These are phyloP conservation scores for Neomonachus schauinslandi DNA, from an alignment of 2,113 vertebrate species.

Conservation along the genomic window DNA sequence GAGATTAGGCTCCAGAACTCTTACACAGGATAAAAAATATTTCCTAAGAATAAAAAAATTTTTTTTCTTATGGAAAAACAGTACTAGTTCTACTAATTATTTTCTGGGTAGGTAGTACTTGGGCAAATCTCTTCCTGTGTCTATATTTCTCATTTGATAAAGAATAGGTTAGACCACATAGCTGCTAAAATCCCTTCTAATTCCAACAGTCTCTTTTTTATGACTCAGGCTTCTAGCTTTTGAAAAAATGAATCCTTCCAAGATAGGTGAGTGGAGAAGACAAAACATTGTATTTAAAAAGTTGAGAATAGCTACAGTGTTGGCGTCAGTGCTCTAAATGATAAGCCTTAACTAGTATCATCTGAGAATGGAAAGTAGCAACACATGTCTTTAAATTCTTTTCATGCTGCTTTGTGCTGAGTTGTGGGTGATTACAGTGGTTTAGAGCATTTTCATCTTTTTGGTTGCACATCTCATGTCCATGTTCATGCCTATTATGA, in stretches of 20 bases:
- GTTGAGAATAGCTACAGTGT: background rate
- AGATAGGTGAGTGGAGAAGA: background rate
- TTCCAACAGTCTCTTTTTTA: background rate
- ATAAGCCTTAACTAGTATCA: background rate
- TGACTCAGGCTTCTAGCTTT: background rate
- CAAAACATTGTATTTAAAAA: background rate
- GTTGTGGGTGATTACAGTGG: background rate
- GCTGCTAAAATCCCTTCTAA: constrained; percentile 21
- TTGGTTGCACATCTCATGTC: background rate
- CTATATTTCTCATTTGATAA: constrained; percentile 22
- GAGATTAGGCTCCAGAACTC: background rate
- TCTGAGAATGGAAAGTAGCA: background rate
- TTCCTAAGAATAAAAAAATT: background rate
- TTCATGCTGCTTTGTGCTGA: background rate
- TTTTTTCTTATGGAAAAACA: background rate
- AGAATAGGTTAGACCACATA: background rate
- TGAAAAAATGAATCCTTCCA: constrained; percentile 15
- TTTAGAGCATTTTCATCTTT: background rate
- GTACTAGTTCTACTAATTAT: background rate
- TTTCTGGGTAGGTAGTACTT: background rate
- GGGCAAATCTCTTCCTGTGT: background rate
- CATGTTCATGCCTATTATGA: background rate
- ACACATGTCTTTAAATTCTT: background rate
- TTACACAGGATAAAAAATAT: background rate
- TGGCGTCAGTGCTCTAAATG: background rate